Evolutionary conservation across 92 coral and sea anemone species (phyloP), one percentile per base, ranked within the genome.

Genomic region (Epizoanthus ramosus): DNA sequence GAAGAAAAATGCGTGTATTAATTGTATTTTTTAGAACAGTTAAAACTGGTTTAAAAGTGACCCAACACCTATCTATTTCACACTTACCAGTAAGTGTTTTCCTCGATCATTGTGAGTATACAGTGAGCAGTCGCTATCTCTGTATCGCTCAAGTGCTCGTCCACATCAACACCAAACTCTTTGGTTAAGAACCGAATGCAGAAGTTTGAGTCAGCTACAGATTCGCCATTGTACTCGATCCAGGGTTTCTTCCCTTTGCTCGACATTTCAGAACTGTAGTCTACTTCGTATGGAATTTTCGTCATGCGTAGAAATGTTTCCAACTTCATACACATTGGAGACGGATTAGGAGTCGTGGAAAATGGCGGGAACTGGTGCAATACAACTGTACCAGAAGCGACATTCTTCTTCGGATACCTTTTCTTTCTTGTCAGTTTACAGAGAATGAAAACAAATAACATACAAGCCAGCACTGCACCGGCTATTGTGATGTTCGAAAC

Each of bases 161-260:
- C 97, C 15, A 87, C 57, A 39, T 88, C 88, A 33, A 90, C 88
- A 8, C 77, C 81, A 81, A 93, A 90, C 84, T 93, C 92, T 53
- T 88, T 90, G 79, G 77, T 68, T 4, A 93, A 84, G 82, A 90
- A 90, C 45, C 80, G 68, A 75, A 88, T 80, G 33, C 97, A 93
- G 89, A 85, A 88, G 79, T 93, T 90, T 1, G 93, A 89, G 85
- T 92, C 97, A 54, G 91, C 94, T 10, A 90, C 85, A 21, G 80
- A 82, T 41, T 83, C 63, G 0, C 87, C 90, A 68, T 93, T 90
- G 75, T 82, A 84, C 83, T 82, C 92, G 17, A 93, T 87, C 91
- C 93, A 93, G 8, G 97, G 97, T 41, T 81, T 80, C 71, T 93
- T 93, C 0, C 97, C 92, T 73, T 93, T 93, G 70, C 74, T 86